Conservation (phyloP, 2,797 vertebrate species). For the Rhynchotus rufescens region DNA sequence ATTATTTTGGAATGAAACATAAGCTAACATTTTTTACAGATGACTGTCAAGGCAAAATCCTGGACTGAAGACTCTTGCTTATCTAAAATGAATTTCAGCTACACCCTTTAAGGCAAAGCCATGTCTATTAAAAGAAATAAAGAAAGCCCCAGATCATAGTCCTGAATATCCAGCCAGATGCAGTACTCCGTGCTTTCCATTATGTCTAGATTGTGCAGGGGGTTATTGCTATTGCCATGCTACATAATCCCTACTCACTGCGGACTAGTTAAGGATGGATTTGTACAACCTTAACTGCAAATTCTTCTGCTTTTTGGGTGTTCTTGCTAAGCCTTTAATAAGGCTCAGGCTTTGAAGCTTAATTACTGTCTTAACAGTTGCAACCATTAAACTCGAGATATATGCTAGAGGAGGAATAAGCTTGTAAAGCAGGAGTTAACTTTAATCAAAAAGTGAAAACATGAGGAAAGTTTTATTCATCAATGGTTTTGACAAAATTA, state of each 20-base stretch:
- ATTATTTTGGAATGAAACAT: constrained; percentile 57
- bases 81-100: constrained; percentile 51
- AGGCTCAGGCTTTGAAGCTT: constrained; percentile 41
- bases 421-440: constrained; percentile 23
- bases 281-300: constrained; percentile 31
- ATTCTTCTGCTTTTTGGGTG: constrained; percentile 40
- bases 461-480: constrained; percentile 47
- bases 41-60: constrained; percentile 59
- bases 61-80: constrained; percentile 50
- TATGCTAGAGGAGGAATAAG: neutral
- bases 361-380: constrained; percentile 39
- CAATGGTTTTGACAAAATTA: constrained; percentile 53
- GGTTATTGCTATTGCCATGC: constrained; percentile 10
- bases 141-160: constrained; percentile 35
- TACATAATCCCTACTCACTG: constrained; percentile 43
- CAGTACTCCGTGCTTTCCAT: neutral
- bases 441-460: constrained; percentile 26
- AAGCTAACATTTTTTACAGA: constrained; percentile 69
- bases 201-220: neutral
- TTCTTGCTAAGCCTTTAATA: constrained; percentile 32
- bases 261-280: constrained; percentile 25
- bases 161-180: neutral
- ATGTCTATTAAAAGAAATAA: constrained; percentile 61
- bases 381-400: neutral
- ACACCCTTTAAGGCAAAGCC: constrained; percentile 53